These are phyloP conservation scores for Misgurnus mizolepis DNA, from an alignment of 2,113 vertebrate species.

Conservation along the genomic window DNA sequence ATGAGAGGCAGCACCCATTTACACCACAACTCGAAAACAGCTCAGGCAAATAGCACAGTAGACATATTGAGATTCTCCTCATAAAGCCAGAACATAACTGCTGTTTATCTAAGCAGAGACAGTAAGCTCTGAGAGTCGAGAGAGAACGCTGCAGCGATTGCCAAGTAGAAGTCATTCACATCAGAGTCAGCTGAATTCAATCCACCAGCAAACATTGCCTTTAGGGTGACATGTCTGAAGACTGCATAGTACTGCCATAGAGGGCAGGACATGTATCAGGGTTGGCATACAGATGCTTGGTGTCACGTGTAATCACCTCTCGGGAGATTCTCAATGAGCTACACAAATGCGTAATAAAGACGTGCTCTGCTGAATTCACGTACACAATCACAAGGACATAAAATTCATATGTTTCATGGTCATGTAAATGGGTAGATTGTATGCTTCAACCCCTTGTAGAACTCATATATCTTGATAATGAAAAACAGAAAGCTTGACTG, in stretches of 20 bases:
- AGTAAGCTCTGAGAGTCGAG: not conserved
- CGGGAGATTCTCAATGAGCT: not conserved
- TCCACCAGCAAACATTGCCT: slow-evolving; percentile 24
- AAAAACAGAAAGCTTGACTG: slow-evolving; percentile 39
- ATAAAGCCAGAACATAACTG: slow-evolving; percentile 25
- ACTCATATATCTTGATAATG: slow-evolving; percentile 19
- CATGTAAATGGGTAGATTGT: not conserved
- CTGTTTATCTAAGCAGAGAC: slow-evolving; percentile 39
- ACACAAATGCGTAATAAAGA: not conserved
- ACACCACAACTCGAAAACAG: not conserved
- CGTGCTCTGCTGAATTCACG: not conserved
- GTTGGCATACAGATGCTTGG: not conserved
- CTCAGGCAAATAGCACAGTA: not conserved
- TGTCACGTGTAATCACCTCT: not conserved
- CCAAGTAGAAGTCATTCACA: slow-evolving; percentile 2
- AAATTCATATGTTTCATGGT: not conserved
- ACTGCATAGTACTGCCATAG: not conserved
- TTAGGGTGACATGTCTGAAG: slow-evolving; percentile 42
- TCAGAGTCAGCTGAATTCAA: slow-evolving; percentile 4
- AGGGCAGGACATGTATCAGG: slow-evolving; percentile 3
- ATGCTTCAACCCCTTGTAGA: not conserved
- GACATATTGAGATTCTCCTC: slow-evolving; percentile 29
- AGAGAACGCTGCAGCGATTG: not conserved
- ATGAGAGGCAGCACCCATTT: not conserved
- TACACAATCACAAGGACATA: not conserved